A percentile compares a stretch with the other conserved stretches of the same genome.
Conservation (phyloP, 2,888 invertebrate species). For the Melanargia galathea region DNA sequence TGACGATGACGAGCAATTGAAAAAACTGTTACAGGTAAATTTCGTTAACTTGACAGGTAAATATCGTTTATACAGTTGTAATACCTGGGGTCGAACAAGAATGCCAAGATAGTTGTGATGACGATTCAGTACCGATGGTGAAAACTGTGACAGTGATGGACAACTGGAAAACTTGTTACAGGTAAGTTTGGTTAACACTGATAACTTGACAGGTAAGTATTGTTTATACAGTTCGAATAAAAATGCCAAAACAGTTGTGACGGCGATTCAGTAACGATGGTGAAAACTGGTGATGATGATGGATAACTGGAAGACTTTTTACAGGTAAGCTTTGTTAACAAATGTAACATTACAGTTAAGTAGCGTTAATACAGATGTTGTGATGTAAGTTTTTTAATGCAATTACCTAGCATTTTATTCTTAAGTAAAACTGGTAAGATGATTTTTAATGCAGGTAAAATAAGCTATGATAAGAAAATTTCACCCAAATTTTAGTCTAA, state of each 20-base stretch:
- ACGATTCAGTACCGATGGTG: conserved; percentile 73
- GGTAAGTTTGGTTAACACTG: conserved; percentile 2
- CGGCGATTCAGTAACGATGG: conserved; percentile 74
- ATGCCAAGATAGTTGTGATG: conserved; percentile 74
- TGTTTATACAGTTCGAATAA: no score
- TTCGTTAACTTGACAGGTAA: neutral
- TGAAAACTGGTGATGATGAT: conserved; percentile 64
- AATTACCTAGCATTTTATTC: no score
- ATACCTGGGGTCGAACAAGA: no score
- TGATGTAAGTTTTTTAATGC: neutral
- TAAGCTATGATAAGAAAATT: no score
- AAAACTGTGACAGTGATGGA: conserved; percentile 62
- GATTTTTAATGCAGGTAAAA: no score
- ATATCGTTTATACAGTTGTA: no score
- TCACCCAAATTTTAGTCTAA: no score
- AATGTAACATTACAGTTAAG: neutral
- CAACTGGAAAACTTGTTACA: conserved; percentile 54
- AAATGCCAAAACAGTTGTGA: no score
- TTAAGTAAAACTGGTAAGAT: no score
- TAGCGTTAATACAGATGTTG: neutral
- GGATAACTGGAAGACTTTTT: conserved; percentile 55
- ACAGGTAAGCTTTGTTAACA: conserved; percentile 30
- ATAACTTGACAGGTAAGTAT: neutral
- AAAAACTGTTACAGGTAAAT: conserved; percentile 48
- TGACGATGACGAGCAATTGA: conserved; percentile 57